Base-by-base conservation (phyloP, 1,140 invertebrate genomes). In the Rhopalosiphum maidis region DNA sequence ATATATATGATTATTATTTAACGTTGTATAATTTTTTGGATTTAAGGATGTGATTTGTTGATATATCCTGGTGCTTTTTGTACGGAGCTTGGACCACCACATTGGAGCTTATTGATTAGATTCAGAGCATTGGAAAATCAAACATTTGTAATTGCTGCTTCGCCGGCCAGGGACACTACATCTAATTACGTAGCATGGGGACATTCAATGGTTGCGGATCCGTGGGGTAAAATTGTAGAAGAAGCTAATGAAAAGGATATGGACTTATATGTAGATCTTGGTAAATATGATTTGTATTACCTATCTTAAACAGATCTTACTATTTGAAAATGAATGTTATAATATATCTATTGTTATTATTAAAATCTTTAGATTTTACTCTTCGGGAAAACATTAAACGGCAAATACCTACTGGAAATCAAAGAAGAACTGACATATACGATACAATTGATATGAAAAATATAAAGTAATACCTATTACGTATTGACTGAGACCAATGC, bases 31-130 rank as follows among this genome's bases (percentile, higher is more conserved):
- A 37, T 11, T 18, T 93, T 51, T 93, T 83, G 23, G 9, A 7
- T 89, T 94, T 94, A 94, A 97, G 98, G 98, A 6, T 99, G 98
- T 94, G 96, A 98, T 91, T 95, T 99, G 94, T 95, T 99, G 25
- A 95, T 99, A 22, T 99, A 98, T 95, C 98, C 98, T n/a, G 98
- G 97, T 86, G 98, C 98, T 30, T 99, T 99, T 95, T 99, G 99
- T 95, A 98, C 98, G 97, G 99, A 98, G 22, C 99, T 98, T 1
- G 99, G 99, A 0, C 98, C 98, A 0, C 95, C 97, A 22, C 98
- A 99, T 95, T 99, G 98, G 98, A 97, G 98, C 94, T 95, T 99
- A 4, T 95, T 99, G 8, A 96, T 97, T 94, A 96, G 97, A 85
- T 96, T 96, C 1, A 96, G 98, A 90, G 98, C 99, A 41, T 96